Base-by-base conservation (phyloP, 2,888 invertebrate genomes). In the Vanessa cardui region DNA sequence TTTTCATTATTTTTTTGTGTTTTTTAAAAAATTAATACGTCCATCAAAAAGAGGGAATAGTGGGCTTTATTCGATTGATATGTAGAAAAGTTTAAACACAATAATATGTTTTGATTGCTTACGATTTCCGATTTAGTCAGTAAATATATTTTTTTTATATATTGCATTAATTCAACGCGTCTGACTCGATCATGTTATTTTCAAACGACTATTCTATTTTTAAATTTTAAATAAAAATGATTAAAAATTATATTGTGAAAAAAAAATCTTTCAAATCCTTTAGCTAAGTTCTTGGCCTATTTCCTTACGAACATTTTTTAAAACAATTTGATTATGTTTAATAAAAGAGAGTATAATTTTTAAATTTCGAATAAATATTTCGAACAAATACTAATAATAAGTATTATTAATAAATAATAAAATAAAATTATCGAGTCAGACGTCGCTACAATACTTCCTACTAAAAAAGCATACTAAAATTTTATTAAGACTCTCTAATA, bases 61-160 rank as follows among this genome's bases (percentile, higher is more conserved):
- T 69, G 79, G 78, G 79, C 74, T 80, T 76, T 76, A 68, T 73
- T 76, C 74, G 70, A 78, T 83, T 89, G 90, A 90, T 90, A 90
- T 90, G 90, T 90, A 77, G 72, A 76, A 76, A 83, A 83, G 84
- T 86, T 81, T 82, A 83, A 39, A 78, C 80, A 80, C 71, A 74
- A 75, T 64, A 77, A 82, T 83, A 83, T 83, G 83, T 83, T 68
- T 67, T 74, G 76, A 86, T 87, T 87, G 84, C 84, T 87, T 86
- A 73, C 71, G 73, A 79, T 73, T 67, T 60, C 31, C 56, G 60
- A 73, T 26, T 26, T 72, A 74, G 70, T 71, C 69, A 50, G 63
- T 70, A 64, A 52, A 65, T 68, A 63, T 62, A 39, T 52, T 58
- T 62, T 52, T 58, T 62, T 56, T 59, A 62, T 39, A 62, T 39